A percentile compares a stretch with the other conserved stretches of the same genome.
These are phyloP conservation scores for Uria aalge DNA, from an alignment of 2,113 vertebrate species.

Conservation along the genomic window DNA sequence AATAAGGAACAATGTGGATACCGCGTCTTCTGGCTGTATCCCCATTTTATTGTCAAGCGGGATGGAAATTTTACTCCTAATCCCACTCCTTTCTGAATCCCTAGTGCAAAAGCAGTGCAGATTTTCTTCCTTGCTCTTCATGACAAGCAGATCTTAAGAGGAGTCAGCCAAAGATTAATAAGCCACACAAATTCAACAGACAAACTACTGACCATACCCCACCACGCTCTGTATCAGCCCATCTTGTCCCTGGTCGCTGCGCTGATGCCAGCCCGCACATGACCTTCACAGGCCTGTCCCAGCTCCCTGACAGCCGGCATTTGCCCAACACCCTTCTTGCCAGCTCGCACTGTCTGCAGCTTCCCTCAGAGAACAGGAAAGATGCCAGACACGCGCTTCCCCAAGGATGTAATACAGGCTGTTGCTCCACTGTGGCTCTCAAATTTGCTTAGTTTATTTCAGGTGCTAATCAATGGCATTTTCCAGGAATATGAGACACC, in stretches of 20 bases:
- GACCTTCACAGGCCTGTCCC: neutral
- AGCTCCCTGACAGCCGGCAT: neutral
- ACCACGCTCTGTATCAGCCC: neutral
- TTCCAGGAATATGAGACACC: neutral
- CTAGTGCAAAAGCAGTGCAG: neutral
- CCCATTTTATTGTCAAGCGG: neutral
- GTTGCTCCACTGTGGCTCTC: neutral
- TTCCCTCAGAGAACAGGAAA: neutral
- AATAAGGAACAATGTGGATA: neutral
- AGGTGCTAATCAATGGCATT: neutral
- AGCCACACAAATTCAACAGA: neutral
- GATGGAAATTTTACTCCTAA: neutral
- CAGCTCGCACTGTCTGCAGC: neutral
- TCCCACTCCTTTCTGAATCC: neutral
- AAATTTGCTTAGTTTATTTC: neutral
- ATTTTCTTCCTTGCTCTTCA: neutral
- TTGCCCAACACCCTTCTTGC: neutral
- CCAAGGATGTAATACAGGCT: neutral
- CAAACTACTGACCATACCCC: neutral
- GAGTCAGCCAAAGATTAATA: neutral
- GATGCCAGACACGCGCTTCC: neutral
- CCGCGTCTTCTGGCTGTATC: neutral
- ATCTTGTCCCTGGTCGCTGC: neutral
- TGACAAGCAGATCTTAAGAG: neutral
- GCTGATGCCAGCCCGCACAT: neutral